phyloP scores from a whole-genome alignment of 2,797 vertebrate genomes.

The Hemitrygon akajei region DNA sequence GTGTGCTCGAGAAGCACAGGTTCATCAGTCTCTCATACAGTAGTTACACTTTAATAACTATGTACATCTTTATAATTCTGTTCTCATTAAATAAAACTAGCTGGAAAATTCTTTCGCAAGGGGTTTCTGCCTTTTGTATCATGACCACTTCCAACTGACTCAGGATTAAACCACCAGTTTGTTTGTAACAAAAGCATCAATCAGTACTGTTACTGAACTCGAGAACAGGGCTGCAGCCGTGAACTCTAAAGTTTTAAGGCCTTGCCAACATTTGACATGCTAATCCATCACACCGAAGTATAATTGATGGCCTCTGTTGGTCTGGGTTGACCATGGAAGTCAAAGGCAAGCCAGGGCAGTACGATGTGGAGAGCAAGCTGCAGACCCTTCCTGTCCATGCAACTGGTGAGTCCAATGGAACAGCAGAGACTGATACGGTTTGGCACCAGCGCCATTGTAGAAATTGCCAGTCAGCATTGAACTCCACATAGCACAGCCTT shows the following conservation, averaged over 20 bases:
- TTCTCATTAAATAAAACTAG: background rate
- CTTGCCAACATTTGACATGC: background rate
- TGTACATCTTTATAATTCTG: background rate
- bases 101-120: slow-evolving; percentile 8
- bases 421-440: too few species aligned
- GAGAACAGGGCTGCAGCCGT: background rate
- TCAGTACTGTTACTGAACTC: background rate
- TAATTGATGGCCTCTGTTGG: too few species aligned
- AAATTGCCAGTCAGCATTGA: too few species aligned
- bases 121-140: background rate
- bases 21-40: background rate
- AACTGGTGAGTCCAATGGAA: too few species aligned
- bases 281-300: background rate
- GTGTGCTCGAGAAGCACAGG: background rate
- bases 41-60: background rate
- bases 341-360: too few species aligned
- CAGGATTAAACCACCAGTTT: background rate
- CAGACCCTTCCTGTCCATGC: too few species aligned
- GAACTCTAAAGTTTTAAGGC: background rate
- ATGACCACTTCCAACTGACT: background rate
- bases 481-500: too few species aligned
- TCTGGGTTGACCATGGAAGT: too few species aligned
- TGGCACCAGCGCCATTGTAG: too few species aligned
- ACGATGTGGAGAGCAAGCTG: too few species aligned
- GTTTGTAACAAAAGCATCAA: background rate